Percentiles rank a stretch among this genome's conserved stretches.
These are phyloP conservation scores for Pteropus alecto DNA, from an alignment of 2,113 vertebrate species.

Conservation along the genomic window DNA sequence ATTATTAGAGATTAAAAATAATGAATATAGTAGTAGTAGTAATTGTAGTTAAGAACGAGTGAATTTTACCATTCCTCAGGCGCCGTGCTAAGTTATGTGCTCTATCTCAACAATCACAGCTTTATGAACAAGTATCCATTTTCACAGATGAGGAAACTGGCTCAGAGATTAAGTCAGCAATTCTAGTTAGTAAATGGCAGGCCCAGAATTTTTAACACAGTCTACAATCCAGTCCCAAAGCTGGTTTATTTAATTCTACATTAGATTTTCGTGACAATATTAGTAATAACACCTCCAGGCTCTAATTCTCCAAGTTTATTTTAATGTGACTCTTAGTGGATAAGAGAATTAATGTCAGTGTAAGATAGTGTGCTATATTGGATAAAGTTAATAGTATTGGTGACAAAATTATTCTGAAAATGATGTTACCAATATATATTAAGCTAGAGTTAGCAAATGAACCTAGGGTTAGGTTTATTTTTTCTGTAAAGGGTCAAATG, in stretches of 20 bases:
- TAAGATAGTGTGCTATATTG: neutral
- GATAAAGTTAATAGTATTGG: slow-evolving; percentile 22
- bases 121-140: neutral
- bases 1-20: slow-evolving; percentile 19
- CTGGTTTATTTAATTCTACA: neutral
- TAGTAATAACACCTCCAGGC: neutral
- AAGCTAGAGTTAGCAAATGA: neutral
- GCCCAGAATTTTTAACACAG: neutral
- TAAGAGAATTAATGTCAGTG: neutral
- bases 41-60: neutral
- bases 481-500: neutral
- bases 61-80: neutral
- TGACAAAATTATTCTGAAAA: slow-evolving; percentile 18
- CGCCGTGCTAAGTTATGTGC: neutral
- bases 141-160: neutral
- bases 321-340: neutral
- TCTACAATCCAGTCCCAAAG: neutral
- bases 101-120: neutral
- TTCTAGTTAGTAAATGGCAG: slow-evolving; percentile 19
- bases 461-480: neutral
- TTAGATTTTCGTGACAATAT: neutral
- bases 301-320: neutral
- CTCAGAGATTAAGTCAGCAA: neutral
- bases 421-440: slow-evolving; percentile 32
- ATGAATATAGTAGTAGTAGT: neutral